Base-by-base conservation (phyloP, 2,888 invertebrate species). In the Ferrisia virgata region DNA sequence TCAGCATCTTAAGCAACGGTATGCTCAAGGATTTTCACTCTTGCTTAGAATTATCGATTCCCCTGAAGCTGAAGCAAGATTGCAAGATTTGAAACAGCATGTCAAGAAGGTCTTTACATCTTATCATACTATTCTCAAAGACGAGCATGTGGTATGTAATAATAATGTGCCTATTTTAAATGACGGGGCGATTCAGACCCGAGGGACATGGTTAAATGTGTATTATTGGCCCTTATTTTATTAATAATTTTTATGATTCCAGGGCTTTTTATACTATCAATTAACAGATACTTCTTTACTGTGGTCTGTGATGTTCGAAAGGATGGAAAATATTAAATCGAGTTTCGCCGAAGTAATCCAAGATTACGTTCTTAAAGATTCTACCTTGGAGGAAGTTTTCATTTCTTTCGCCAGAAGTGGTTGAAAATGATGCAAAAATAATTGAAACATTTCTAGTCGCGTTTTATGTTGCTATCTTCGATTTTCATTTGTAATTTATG, bases 91-190 rank as follows among this genome's bases (percentile, higher is more conserved):
- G 33, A 92, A 92, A 86, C 88, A 87, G 0, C 89, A 90, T 43
- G 89, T 94, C 3, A 89, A 90, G 1, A 86, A 88, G 2, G 89
- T 89, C 40, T 92, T 93, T 87, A 88, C 90, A 2, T 88, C 88
- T 13, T 76, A 85, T 18, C n/a, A 72, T 28, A 92, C 93, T 86
- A 90, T 91, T 0, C 89, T 94, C 2, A 92, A 92, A 82, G 95
- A 95, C 86, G 91, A 93, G 86, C 94, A 94, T 87, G 90, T 91
- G 89, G 92, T 93, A 89, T n/a, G n/a, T n/a, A n/a, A n/a, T n/a
- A n/a, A n/a, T n/a, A n/a, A n/a, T n/a, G n/a, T n/a, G n/a, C n/a
- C n/a, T n/a, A n/a, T n/a, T n/a, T n/a, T n/a, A n/a, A n/a, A n/a
- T n/a, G n/a, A n/a, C n/a, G n/a, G n/a, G n/a, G n/a, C n/a, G n/a